Evolutionary conservation across 2,888 invertebrate genomes (phyloP), one percentile per base, ranked within the genome.

Genomic region (Anthrax anthrax): DNA sequence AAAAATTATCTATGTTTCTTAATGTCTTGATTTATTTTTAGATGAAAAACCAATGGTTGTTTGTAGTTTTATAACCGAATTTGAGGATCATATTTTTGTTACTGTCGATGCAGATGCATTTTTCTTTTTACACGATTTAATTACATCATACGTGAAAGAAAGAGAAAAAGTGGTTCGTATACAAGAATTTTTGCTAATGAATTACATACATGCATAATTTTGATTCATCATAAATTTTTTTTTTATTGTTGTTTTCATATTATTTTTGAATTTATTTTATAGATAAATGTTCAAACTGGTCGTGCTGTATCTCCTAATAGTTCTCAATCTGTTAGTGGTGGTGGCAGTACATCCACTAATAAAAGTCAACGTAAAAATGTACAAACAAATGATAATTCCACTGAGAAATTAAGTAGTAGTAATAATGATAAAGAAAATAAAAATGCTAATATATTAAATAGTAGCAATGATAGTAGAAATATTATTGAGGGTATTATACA

Each of bases 91-190:
- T 65, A 96, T 97, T 59, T 94, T 91, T 69, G 95, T 96, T 51
- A 92, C 95, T 0, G 94, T 95, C 52, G 92, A 98, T 71, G 96
- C 96, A 1, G 96, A 97, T 70, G 91, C 94, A 2, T 95, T 98
- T 72, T 86, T 97, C 70, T 98, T 97, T 69, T 72, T 98, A 32
- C 97, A 97, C 65, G 96, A 97, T 67, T 77, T 98, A 48, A 89
- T 97, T 55, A 91, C 90, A 2, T 91, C 92, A 0, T 98, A 98
- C 64, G 81, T 96, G 47, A 89, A 86, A 65, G 94, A 94, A 67
- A 91, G 89, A 64, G 91, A 92, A 58, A 74, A 82, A 69, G 77
- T 86, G 67, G 85, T 87, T 59, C 69, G 70, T 65, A 23, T 23
- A 23, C 4, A 23, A 23, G 23, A 29, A 40, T 32, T 29, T 37